Evolutionary conservation across 2,113 vertebrate genomes (phyloP), one percentile per base, ranked within the genome.

Genomic region (Speoplatyrhinus poulsoni): DNA sequence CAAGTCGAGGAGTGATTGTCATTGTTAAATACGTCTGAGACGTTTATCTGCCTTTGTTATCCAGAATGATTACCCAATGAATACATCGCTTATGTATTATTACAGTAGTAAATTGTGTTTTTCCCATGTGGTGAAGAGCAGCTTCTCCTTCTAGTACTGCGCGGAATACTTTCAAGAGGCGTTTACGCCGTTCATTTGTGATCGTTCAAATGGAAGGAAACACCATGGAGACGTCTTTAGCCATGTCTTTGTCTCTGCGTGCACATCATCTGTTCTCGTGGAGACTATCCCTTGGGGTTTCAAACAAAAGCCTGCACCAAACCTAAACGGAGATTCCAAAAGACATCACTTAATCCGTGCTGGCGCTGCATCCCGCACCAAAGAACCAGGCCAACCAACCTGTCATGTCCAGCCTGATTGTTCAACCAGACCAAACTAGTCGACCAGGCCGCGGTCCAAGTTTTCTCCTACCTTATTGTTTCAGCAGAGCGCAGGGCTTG

Each of bases 281-380:
- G 64, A 81, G 73, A 85, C 55, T 84, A 81, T 87, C 85, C 79
- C 76, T 75, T 70, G 66, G 63, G 76, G 55, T 69, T 74, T 75
- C 62, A 83, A 81, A 79, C 72, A 79, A 79, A 85, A 72, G 58
- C 59, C 77, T 66, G 75, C 84, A 83, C 68, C 74, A 69, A 67
- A 81, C 77, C 72, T 76, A 54, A 32, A 48, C 67, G 12, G n/a
- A 19, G 55, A 59, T 52, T 82, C 77, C 79, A 83, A 70, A 81
- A 82, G 67, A 81, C 82, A 85, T 77, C 85, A 84, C 79, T 87
- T 89, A 82, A 89, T 89, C 88, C 87, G 67, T 12, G 16, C 77
- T 83, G 87, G 88, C 85, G 66, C 46, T 8, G 33, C 70, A 75
- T 82, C 77, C 71, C 68, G 76, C 77, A 63, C 64, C 64, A 48